These are phyloP conservation scores for Noctua fimbriata DNA, from an alignment of 2,888 invertebrate genomes.

Conservation along the genomic window DNA sequence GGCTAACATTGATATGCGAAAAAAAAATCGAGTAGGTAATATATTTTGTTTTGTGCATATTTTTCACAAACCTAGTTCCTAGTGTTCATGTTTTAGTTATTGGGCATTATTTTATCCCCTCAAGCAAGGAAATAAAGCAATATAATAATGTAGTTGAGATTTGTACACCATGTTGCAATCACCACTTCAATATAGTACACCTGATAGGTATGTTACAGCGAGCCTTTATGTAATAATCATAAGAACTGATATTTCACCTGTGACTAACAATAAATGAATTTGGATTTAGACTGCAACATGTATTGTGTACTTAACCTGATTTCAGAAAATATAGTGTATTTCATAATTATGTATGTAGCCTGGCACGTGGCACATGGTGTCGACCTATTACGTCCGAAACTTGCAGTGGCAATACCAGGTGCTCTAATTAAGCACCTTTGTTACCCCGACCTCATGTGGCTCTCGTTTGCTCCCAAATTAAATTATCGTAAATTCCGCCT, in stretches of 20 bases:
- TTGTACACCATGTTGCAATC: not conserved
- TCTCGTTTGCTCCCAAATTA: constrained; percentile 70
- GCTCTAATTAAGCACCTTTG: constrained; percentile 77
- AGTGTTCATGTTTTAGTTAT: not conserved
- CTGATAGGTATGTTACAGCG: too few species aligned
- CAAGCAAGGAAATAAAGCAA: not conserved
- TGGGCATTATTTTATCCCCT: not conserved
- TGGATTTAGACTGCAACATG: not conserved
- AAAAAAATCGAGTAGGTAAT: not conserved
- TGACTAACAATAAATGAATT: not conserved
- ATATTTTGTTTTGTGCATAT: not conserved
- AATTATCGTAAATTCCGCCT: constrained; percentile 75
- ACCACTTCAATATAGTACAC: not conserved
- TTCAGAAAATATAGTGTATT: constrained; percentile 17
- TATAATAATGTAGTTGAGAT: not conserved
- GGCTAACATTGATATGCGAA: not conserved
- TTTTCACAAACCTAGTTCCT: not conserved
- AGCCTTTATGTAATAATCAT: not conserved
- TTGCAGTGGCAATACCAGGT: constrained; percentile 64
- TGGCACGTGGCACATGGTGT: constrained; percentile 18
- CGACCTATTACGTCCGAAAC: constrained; percentile 62
- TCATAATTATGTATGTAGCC: constrained; percentile 15
- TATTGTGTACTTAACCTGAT: not conserved
- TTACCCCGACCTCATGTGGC: constrained; percentile 59
- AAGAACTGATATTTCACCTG: not conserved